Conservation (phyloP, 2,888 invertebrate species). For the Agrilus biguttatus region DNA sequence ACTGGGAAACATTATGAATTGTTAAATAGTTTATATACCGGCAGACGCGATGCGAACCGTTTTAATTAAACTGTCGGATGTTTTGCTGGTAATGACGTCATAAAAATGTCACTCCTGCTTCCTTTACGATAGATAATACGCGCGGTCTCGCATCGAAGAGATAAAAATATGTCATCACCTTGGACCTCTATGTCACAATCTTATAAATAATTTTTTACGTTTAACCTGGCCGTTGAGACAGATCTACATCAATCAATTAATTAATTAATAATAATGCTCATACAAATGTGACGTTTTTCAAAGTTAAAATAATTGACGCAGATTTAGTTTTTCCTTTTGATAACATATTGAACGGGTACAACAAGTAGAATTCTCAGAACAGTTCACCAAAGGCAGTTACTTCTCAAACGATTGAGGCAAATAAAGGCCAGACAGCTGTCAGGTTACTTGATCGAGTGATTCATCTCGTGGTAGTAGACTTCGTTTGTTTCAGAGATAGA, state of each 20-base stretch:
- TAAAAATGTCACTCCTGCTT: conserved; percentile 16
- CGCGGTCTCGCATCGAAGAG: conserved; percentile 9
- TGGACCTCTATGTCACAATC: no score
- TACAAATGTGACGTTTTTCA: no score
- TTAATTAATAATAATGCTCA: no score
- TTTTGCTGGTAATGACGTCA: conserved; percentile 16
- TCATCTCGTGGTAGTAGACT: conserved; percentile 10
- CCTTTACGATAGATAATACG: conserved; percentile 13
- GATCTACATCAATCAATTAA: no score
- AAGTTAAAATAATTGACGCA: no score
- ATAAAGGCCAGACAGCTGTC: conserved; percentile 7
- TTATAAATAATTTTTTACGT: no score
- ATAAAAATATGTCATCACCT: conserved; percentile 6
- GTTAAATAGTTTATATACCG: conserved; percentile 11
- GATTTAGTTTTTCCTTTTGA: no score
- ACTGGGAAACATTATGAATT: conserved; percentile 5
- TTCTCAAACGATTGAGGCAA: no score
- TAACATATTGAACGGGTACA: no score
- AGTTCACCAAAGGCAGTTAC: no score
- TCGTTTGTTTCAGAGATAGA: not conserved
- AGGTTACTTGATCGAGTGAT: conserved; percentile 13
- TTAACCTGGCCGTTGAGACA: no score
- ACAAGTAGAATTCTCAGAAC: no score
- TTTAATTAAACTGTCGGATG: conserved; percentile 18
- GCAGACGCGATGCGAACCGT: conserved; percentile 8